phyloP scores from a whole-genome alignment of 1,140 invertebrate species.

The Drosophila navojoa region DNA sequence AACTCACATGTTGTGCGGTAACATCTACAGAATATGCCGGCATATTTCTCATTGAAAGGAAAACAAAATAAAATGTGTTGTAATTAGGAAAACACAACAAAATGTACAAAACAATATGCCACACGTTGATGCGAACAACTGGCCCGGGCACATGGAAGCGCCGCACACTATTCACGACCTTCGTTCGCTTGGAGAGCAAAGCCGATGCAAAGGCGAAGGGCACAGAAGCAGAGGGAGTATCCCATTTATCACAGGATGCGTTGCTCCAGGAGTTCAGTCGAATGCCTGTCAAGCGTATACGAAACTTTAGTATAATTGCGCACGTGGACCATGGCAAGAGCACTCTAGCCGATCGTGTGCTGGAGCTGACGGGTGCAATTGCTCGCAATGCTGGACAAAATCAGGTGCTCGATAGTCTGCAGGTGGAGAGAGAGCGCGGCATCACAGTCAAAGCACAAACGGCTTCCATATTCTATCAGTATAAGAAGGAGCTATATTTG shows the following conservation, averaged over 20 bases:
- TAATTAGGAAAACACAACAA: not conserved
- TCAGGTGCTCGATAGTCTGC: slow-evolving; percentile 86
- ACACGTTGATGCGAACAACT: slow-evolving; percentile 4
- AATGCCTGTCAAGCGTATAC: slow-evolving; percentile 89
- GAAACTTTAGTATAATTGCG: slow-evolving; percentile 98
- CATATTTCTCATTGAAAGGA: slow-evolving; percentile 7
- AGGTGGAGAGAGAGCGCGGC: slow-evolving; percentile 96
- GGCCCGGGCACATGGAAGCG: slow-evolving; percentile 18
- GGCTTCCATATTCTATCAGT: slow-evolving; percentile 92
- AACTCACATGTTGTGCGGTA: slow-evolving; percentile 52
- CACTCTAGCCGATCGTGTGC: slow-evolving; percentile 95
- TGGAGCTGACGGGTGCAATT: slow-evolving; percentile 95
- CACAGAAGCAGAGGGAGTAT: not conserved
- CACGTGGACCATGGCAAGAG: slow-evolving; percentile 99
- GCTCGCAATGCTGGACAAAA: slow-evolving; percentile 87
- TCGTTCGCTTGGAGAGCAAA: not conserved
- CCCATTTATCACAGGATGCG: slow-evolving; percentile 32
- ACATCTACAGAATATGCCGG: slow-evolving; percentile 39
- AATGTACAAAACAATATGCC: slow-evolving; percentile 37
- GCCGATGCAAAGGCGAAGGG: not conserved
- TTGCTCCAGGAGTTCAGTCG: slow-evolving; percentile 53
- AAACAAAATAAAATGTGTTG: slow-evolving; percentile 25
- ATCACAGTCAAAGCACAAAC: slow-evolving; percentile 99
- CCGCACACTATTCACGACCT: slow-evolving; percentile 23
- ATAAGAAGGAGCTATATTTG: slow-evolving; percentile 89